phyloP scores from a whole-genome alignment of 2,888 invertebrate species.

The Prostheceraeus crozeri region DNA sequence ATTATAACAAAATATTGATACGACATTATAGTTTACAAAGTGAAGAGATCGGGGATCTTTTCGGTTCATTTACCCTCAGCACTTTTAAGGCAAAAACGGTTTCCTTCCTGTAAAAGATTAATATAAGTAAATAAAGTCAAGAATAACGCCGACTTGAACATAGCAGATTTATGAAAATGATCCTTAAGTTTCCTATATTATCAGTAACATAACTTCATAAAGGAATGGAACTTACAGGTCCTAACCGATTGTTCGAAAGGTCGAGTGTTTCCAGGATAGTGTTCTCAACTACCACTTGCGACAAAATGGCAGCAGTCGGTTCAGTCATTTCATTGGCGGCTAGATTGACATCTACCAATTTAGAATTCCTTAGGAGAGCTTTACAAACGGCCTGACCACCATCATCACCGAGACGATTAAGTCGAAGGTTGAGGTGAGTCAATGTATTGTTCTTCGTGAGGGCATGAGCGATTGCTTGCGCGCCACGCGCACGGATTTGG shows the following conservation, averaged over 20 bases:
- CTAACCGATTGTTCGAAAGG: constrained; percentile 55
- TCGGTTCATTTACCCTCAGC: too few relatives aligned
- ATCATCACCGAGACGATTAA: constrained; percentile 56
- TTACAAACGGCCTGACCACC: constrained; percentile 56
- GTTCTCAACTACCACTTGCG: constrained; percentile 53
- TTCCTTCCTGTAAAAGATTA: too few relatives aligned
- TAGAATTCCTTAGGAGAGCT: constrained; percentile 51
- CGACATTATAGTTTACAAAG: too few relatives aligned
- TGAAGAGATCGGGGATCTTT: too few relatives aligned
- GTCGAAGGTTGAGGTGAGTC: constrained; percentile 47
- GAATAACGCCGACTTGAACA: too few relatives aligned
- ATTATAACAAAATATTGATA: too few relatives aligned
- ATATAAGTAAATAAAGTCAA: too few relatives aligned
- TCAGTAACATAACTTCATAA: background rate
- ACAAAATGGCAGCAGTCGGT: constrained; percentile 52
- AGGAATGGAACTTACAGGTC: constrained; percentile 48
- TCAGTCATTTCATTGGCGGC: constrained; percentile 55
- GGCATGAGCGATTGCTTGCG: constrained; percentile 56
- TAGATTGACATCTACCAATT: constrained; percentile 51
- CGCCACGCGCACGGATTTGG: constrained; percentile 52
- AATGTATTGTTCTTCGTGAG: constrained; percentile 54
- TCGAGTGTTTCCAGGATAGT: constrained; percentile 49
- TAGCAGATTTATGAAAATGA: too few relatives aligned
- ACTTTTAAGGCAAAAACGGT: too few relatives aligned
- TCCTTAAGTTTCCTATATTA: too few relatives aligned